phyloP scores from a whole-genome alignment of 2,797 vertebrate genomes.

The Octomys mimax region DNA sequence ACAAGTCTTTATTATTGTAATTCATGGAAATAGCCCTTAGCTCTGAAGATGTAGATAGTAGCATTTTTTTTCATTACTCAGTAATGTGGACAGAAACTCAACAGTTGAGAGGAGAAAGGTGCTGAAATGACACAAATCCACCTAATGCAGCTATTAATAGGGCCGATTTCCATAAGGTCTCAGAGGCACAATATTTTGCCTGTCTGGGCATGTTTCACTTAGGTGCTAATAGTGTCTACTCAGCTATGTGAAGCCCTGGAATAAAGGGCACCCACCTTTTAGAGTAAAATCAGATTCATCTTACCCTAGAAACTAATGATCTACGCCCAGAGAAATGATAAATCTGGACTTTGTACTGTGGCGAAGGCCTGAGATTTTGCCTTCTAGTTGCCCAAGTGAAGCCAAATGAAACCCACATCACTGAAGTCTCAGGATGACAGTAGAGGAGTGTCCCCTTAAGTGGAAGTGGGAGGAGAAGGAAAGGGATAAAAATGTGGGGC shows the following conservation, averaged over 20 bases:
- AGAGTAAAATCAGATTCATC: slow-evolving; percentile 39
- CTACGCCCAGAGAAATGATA: not conserved
- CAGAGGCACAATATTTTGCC: slow-evolving; percentile 24
- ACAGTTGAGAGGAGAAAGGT: not conserved
- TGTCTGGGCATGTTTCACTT: slow-evolving; percentile 22
- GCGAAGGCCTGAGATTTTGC: not conserved
- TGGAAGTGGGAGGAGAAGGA: not conserved
- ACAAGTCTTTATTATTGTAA: not conserved
- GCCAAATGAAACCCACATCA: not conserved
- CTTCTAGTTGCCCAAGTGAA: not conserved
- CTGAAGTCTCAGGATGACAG: not conserved
- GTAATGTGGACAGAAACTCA: not conserved
- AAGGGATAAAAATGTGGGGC: not conserved
- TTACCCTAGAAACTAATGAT: not conserved
- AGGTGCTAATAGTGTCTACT: slow-evolving; percentile 21
- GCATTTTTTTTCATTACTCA: not conserved
- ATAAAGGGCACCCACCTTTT: slow-evolving; percentile 13
- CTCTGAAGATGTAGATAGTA: not conserved
- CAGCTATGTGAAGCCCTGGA: not conserved
- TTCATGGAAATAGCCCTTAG: not conserved
- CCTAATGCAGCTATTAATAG: not conserved
- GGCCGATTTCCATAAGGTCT: slow-evolving; percentile 31
- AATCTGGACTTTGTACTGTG: not conserved
- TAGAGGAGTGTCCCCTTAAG: not conserved
- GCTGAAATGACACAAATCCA: not conserved